Conservation (phyloP, 1,140 invertebrate genomes). For the Phenacoccus solenopsis region DNA sequence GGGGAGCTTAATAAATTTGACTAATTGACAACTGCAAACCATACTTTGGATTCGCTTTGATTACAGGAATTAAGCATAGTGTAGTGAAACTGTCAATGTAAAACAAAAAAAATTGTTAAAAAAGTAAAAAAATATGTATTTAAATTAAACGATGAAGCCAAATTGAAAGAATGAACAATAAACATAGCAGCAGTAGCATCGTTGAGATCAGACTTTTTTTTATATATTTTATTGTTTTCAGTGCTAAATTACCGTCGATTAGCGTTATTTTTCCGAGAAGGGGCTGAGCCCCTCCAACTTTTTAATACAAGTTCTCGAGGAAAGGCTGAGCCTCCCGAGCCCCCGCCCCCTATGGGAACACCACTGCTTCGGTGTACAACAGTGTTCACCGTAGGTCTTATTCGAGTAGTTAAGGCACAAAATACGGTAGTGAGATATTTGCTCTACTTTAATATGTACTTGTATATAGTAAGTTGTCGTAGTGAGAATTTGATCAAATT, state of each 20-base stretch:
- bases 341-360: not conserved
- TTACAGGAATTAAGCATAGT: not conserved
- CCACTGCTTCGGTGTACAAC: too few species aligned
- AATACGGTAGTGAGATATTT: too few species aligned
- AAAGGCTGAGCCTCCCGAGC: not conserved
- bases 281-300: not conserved
- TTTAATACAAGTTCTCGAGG: not conserved
- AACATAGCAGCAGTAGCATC: not conserved
- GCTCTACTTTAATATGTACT: too few species aligned
- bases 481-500: too few species aligned
- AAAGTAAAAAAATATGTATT: too few species aligned
- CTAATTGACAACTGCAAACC: not conserved
- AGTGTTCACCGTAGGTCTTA: too few species aligned
- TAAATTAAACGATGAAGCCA: too few species aligned
- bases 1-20: not conserved
- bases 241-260: not conserved
- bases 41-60: not conserved
- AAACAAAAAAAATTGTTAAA: too few species aligned
- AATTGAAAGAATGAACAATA: too few species aligned
- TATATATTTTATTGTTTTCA: not conserved
- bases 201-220: not conserved
- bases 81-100: not conserved
- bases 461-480: too few species aligned
- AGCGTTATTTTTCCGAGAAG: not conserved
- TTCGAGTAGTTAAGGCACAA: too few species aligned